Evolutionary conservation across 2,113 vertebrate species (phyloP), one percentile per base, ranked within the genome.

Genomic region (Stercorarius parasiticus): DNA sequence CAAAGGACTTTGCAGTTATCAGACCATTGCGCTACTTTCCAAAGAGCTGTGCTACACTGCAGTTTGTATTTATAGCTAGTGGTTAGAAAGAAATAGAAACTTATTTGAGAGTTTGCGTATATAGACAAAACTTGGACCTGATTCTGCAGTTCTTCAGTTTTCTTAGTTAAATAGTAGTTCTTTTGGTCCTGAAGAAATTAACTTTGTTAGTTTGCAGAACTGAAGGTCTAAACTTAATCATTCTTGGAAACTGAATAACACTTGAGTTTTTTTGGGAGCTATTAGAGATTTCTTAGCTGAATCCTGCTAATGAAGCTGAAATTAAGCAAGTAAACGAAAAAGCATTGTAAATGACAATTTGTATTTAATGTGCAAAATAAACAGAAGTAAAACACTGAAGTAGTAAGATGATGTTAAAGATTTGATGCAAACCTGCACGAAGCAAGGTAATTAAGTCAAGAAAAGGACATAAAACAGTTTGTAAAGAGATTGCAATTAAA

Each of bases 401-500:
- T 55, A 43, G 93, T 87, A 91, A 92, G 97, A 61, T 45, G 40
- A 74, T 85, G 69, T 71, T 94, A 79, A 76, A 43, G 55, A 21
- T 95, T 82, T 95, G 94, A 90, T 82, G 79, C 77, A 53, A 96
- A 84, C 90, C 84, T 93, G 49, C 81, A 55, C 67, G 70, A 94
- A 86, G 92, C 47, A 72, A 93, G 59, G 81, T 95, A 95, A 91
- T 90, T 61, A 86, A 96, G 58, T 90, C 72, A 92, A 72, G 88
- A 49, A 89, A 95, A 49, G 88, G 76, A 64, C 70, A 64, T 93
- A 92, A 92, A 95, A 53, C 81, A 86, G 88, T 97, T 97, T 93
- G 53, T 95, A 94, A 97, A 95, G 93, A 95, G 93, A 84, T 38
- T 92, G 78, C 91, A 84, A 82, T 95, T 95, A 93, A 95, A 91